Percentiles rank a stretch among this genome's conserved stretches.
Conservation (phyloP, 2,113 vertebrate genomes). For the Myrmecobius fasciatus region DNA sequence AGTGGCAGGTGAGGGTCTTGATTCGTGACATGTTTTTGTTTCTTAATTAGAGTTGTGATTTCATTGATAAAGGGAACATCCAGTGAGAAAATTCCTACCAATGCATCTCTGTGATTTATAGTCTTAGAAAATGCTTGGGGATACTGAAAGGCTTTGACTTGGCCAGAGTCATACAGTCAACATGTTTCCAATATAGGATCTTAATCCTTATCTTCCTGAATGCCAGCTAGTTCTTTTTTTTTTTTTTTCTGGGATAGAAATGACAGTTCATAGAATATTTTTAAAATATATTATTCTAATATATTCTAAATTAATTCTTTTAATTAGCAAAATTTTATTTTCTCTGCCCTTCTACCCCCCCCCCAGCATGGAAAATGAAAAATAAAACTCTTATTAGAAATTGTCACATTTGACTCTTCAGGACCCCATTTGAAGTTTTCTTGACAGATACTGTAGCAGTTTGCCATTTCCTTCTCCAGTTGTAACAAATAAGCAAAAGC, state of each 20-base stretch:
- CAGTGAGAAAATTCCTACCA: no score
- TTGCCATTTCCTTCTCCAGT: neutral
- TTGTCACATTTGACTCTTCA: neutral
- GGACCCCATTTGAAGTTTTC: neutral
- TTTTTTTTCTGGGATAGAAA: neutral
- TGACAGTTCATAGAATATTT: neutral
- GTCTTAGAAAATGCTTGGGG: no score
- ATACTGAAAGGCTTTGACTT: no score
- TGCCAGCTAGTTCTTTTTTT: neutral
- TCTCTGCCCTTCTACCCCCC: no score
- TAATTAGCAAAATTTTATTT: neutral
- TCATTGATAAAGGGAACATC: no score
- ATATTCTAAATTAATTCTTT: neutral
- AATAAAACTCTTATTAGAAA: neutral
- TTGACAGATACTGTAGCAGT: neutral
- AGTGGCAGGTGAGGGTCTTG: no score
- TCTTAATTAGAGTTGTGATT: no score
- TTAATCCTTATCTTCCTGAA: neutral
- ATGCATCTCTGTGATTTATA: no score
- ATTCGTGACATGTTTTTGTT: no score
- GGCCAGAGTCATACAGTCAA: neutral
- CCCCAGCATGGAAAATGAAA: neutral
- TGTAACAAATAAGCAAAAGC: neutral
- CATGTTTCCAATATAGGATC: neutral
- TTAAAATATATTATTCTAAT: neutral